Evolutionary conservation across 2,888 invertebrate genomes (phyloP), one percentile per base, ranked within the genome.

Genomic region (Tenthredo scrophulariae): DNA sequence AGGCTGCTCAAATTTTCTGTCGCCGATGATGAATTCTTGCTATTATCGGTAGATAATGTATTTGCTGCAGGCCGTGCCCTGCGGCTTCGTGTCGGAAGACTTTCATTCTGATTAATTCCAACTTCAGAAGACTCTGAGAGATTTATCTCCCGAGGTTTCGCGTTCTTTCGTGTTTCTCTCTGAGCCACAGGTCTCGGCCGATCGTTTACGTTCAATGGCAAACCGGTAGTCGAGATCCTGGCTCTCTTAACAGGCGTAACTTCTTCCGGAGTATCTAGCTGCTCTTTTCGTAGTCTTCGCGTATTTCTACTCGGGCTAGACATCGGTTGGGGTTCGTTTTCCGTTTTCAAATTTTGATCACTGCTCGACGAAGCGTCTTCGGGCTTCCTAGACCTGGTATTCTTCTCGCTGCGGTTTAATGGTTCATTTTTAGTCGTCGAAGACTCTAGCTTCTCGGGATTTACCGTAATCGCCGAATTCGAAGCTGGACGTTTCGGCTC

Each of bases 271-370:
- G 29, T 33, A 5, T 77, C 77, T n/a, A 77, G 29, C 2, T 29
- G 77, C 29, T 46, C 54, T 33, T 77, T 77, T 80, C 40, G 80
- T 26, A 5, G 10, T 43, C 26, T 58, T 62, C 80, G 37, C 22
- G 80, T 1, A 13, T 2, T 9, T 33, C n/a, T 9, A 54, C n/a
- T 4, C n/a, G 54, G 46, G n/a, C n/a, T 33, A n/a, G 79, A 50
- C 2, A 33, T 33, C 79, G 54, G 54, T 15, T 62, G 29, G 15
- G 46, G 67, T 46, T 67, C 46, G 29, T 6, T 26, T 62, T 80
- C 58, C 5, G 10, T 40, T 80, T 62, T 22, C 29, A 33, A 10
- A 40, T 0, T 37, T 6, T 7, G 26, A n/a, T 40, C 22, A 15
- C 9, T 5, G 46, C 15, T 75, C 15, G 74, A 75, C 46, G 46